These are phyloP conservation scores for Acleris holmiana DNA, from an alignment of 2,888 invertebrate genomes.

Conservation along the genomic window DNA sequence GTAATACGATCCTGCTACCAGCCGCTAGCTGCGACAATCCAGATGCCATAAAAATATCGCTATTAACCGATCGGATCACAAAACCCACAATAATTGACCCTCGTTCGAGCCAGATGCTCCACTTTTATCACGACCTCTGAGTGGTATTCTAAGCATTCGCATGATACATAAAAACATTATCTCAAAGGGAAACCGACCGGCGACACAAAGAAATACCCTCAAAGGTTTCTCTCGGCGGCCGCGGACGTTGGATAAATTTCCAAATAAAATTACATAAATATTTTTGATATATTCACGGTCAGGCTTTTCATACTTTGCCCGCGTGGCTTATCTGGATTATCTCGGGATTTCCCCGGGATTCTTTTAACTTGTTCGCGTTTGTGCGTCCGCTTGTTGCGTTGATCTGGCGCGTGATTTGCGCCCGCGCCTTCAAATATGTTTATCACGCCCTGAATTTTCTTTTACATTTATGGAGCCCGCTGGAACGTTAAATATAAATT, in stretches of 20 bases:
- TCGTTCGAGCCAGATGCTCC: not conserved
- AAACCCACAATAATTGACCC: slow-evolving; percentile 15
- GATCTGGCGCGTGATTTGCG: slow-evolving; percentile 65
- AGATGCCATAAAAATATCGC: slow-evolving; percentile 14
- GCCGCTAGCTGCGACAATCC: slow-evolving; percentile 11
- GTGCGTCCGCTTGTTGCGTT: slow-evolving; percentile 73
- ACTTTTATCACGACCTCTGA: slow-evolving; percentile 39
- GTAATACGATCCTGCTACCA: slow-evolving; percentile 13
- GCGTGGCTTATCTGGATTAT: slow-evolving; percentile 82
- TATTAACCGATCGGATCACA: slow-evolving; percentile 3
- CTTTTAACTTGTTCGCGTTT: slow-evolving; percentile 75
- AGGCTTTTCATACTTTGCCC: slow-evolving; percentile 75
- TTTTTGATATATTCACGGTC: slow-evolving; percentile 82
- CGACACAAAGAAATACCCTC: slow-evolving; percentile 53
- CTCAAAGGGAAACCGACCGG: slow-evolving; percentile 45
- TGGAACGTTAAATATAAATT: slow-evolving; percentile 59
- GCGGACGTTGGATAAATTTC: slow-evolving; percentile 62
- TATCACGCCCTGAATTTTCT: slow-evolving; percentile 63
- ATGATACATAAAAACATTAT: slow-evolving; percentile 40
- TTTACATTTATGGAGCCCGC: slow-evolving; percentile 61
- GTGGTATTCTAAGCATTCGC: slow-evolving; percentile 48
- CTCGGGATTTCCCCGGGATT: slow-evolving; percentile 68
- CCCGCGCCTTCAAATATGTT: slow-evolving; percentile 65
- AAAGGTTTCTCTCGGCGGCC: slow-evolving; percentile 52
- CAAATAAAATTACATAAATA: slow-evolving; percentile 76